Evolutionary conservation across 2,888 invertebrate genomes (phyloP), one percentile per base, ranked within the genome.

Genomic region (Entomobrya proxima): DNA sequence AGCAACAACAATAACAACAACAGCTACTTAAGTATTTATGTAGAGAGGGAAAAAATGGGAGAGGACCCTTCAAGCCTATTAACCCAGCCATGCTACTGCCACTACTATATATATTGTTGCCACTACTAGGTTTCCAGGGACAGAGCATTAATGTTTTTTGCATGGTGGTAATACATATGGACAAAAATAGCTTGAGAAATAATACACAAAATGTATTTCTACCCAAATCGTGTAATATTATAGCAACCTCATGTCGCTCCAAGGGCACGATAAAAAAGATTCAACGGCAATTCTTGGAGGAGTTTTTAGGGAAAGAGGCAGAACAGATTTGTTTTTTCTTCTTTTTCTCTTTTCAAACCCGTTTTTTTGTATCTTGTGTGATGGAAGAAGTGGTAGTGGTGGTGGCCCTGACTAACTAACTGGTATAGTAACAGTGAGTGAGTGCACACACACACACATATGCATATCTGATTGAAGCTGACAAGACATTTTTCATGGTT

Each of bases 401-500:
- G n/a, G 7, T 11, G 11, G 40, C 40, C 11, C 11, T 7, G 40
- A 40, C 15, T 47, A 47, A n/a, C 13, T 15, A 47, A 67, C 24
- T 21, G 21, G 40, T 37, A 21, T 18, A 67, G 44, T 44, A 69
- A 4, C 40, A 64, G 35, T 35, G 35, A 40, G 67, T 40, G 24
- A 40, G 67, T 40, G 40, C 40, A 67, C 67, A 67, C 67, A 67
- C 15, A 21, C 47, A 78, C 61, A 78, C 64, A 44, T 67, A 82
- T 82, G 64, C 76, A 76, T 82, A 75, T 47, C 75, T 75, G 82
- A 82, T 82, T 82, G 64, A 75, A 82, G 72, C 76, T 85, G 85
- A 85, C 85, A 85, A 75, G 64, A 76, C 85, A 85, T 85, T 85
- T 80, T 80, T 85, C 80, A 85, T 75, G 85, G 80, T 80, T 80